Conservation (phyloP, 2,113 vertebrate species). For the Anolis carolinensis region DNA sequence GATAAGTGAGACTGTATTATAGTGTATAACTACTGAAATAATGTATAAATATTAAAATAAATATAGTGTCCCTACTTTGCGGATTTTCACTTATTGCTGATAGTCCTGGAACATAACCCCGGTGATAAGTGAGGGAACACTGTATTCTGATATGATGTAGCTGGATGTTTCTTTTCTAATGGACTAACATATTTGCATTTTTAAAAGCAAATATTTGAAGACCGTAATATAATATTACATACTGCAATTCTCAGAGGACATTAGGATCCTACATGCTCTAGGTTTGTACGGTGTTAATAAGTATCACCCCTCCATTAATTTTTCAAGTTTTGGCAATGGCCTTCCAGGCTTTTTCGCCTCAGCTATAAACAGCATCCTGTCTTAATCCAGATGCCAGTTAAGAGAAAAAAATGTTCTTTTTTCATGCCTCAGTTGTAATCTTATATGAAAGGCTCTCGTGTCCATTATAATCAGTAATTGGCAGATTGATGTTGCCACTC, state of each 20-base stretch:
- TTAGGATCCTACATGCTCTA: neutral
- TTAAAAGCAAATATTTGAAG: neutral
- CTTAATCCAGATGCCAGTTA: conserved; percentile 10
- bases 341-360: conserved; percentile 2
- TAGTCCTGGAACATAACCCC: too few species aligned
- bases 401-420: conserved; percentile 4
- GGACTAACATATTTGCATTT: neutral
- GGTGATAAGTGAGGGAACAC: too few species aligned
- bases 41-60: too few species aligned
- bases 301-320: conserved; percentile 9
- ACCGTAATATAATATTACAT: neutral
- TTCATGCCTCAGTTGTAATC: neutral
- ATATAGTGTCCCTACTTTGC: too few species aligned
- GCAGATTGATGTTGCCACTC: neutral
- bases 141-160: neutral
- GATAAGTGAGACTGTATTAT: too few species aligned
- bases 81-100: too few species aligned
- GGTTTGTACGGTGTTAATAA: conserved; percentile 15
- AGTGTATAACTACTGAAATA: too few species aligned
- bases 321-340: neutral
- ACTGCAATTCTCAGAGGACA: neutral
- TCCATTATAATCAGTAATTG: neutral
- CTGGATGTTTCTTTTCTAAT: neutral
- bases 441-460: neutral
- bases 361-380: conserved; percentile 18